Conservation (phyloP, 1,140 invertebrate genomes). For the Lasioglossum baleicum region DNA sequence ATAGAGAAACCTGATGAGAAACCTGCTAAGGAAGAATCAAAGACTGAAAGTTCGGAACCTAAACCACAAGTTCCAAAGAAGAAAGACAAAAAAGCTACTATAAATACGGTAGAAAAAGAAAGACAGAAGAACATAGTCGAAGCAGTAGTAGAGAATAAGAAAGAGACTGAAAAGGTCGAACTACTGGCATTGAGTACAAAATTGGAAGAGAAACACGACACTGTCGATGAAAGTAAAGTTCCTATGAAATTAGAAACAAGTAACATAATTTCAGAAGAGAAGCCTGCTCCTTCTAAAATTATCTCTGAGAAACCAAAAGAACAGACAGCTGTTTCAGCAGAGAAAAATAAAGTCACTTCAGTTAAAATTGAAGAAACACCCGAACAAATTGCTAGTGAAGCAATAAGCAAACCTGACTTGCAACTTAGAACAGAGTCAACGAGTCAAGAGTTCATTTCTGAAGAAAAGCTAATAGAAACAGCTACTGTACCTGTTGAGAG, state of each 20-base stretch:
- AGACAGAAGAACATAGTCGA: background rate
- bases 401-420: background rate
- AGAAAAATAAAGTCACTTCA: constrained; percentile 15
- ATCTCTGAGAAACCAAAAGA: constrained; percentile 4
- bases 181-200: background rate
- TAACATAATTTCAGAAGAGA: too few species aligned
- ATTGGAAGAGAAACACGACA: constrained; percentile 11
- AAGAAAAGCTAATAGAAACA: background rate
- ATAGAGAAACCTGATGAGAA: background rate
- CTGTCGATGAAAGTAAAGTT: background rate
- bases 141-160: background rate
- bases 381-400: background rate
- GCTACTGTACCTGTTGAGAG: background rate
- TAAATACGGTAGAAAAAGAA: background rate
- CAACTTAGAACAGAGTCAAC: background rate
- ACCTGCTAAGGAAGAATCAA: background rate
- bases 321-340: too few species aligned
- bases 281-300: background rate
- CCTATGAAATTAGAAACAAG: background rate
- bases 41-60: background rate
- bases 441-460: background rate
- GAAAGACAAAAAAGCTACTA: background rate
- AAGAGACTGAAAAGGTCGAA: background rate
- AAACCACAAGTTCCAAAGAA: background rate
- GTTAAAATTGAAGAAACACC: background rate